Base-by-base conservation (phyloP, 2,113 vertebrate species). In the Callipepla californica region DNA sequence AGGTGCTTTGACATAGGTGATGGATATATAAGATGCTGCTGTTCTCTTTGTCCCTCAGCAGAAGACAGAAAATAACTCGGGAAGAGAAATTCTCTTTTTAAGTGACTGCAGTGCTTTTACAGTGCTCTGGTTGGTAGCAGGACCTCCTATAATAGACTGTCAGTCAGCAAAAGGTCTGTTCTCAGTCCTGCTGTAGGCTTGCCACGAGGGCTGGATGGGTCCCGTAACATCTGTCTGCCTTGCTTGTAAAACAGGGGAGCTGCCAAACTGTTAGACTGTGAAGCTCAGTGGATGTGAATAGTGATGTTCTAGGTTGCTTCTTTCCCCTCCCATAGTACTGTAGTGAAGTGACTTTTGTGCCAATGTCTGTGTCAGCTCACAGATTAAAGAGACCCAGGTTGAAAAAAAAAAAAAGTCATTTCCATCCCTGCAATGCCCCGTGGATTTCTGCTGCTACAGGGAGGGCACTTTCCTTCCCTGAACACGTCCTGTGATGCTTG, bases 141-240 rank as follows among this genome's bases (percentile, higher is more conserved):
- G 48, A 66, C 85, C 87, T 84, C 38, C 23, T 78, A 8, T 88
- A 78, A 77, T 51, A 42, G 47, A 57, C 48, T 80, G 53, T 58
- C 69, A 76, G 85, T 85, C 61, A 83, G 72, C 51, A 85, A 28
- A 32, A 69, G 76, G 42, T 85, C 55, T 91, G 75, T 13, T 89
- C 68, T n/a, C 69, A 82, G 55, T 74, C 94, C 81, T 94, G 76
- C 38, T 87, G 61, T 65, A 82, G 87, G 73, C 73, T 96, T 90
- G 73, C 73, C 72, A n/a, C 20, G 93, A 86, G 91, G 83, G 85
- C 82, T 96, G 80, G 79, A 57, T 68, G 78, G 62, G 48, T 95
- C 92, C 87, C 73, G 4, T 68, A 81, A 93, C 90, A 85, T 94
- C 93, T 94, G 93, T 90, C 73, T 90, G 77, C 85, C 69, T 66